Percentiles rank a stretch among this genome's conserved stretches.
Evolutionary conservation across 2,797 vertebrate species (phyloP).

Genomic region (Lacerta bilineata): DNA sequence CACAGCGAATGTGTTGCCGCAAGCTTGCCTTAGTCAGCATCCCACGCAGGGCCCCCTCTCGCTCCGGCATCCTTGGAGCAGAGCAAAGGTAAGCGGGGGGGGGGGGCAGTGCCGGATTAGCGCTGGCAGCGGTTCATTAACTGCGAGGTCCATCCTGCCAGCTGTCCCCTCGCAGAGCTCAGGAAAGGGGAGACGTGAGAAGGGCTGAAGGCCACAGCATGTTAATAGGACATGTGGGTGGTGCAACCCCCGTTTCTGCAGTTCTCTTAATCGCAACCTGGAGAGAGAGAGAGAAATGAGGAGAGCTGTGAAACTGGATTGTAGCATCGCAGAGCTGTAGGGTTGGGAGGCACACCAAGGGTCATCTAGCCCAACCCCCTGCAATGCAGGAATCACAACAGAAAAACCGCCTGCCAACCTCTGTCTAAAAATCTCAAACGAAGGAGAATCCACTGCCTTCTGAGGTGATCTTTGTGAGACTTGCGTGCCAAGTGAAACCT

Average conservation of each 20-base stretch:
- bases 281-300: too few relatives aligned
- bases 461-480: not conserved
- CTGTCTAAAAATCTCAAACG: too few relatives aligned
- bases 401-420: too few relatives aligned
- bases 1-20: conserved; percentile 50
- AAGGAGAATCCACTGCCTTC: too few relatives aligned
- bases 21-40: conserved; percentile 62
- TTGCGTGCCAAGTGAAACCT: too few relatives aligned
- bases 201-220: not conserved
- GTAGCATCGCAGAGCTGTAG: too few relatives aligned
- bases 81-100: conserved; percentile 63
- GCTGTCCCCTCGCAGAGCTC: not conserved
- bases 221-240: not conserved
- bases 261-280: not conserved
- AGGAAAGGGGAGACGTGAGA: not conserved
- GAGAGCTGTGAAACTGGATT: not conserved
- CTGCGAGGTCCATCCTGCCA: conserved; percentile 9
- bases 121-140: conserved; percentile 45
- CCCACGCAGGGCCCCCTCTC: not conserved
- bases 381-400: too few relatives aligned
- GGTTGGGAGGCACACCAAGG: too few relatives aligned
- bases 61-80: conserved; percentile 45
- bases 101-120: conserved; percentile 38
- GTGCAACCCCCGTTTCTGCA: not conserved
- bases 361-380: too few relatives aligned